These are phyloP conservation scores for Tanytarsus gracilentus DNA, from an alignment of 2,888 invertebrate genomes.

Conservation along the genomic window DNA sequence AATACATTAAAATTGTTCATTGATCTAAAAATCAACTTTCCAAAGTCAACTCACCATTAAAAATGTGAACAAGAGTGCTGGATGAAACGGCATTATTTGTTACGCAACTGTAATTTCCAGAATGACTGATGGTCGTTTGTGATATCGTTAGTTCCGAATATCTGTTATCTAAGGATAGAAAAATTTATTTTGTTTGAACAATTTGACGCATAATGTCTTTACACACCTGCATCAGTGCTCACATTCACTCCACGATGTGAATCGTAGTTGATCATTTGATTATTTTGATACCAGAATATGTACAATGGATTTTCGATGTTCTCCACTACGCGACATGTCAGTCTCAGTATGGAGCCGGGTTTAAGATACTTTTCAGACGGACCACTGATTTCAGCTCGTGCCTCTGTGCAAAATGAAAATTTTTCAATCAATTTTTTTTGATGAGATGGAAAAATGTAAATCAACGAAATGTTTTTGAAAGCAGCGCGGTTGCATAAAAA, in stretches of 20 bases:
- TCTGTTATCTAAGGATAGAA: constrained; percentile 13
- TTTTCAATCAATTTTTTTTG: background rate
- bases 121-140: constrained; percentile 50
- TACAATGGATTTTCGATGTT: constrained; percentile 68
- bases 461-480: background rate
- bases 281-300: constrained; percentile 71
- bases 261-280: constrained; percentile 77
- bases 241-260: constrained; percentile 67
- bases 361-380: constrained; percentile 70
- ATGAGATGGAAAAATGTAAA: background rate
- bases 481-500: background rate
- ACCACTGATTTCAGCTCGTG: constrained; percentile 69
- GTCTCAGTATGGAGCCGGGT: constrained; percentile 67
- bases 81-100: constrained; percentile 73
- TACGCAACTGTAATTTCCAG: constrained; percentile 72
- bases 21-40: background rate
- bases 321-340: constrained; percentile 66
- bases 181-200: constrained; percentile 13
- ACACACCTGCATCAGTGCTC: constrained; percentile 49
- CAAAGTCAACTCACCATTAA: constrained; percentile 55
- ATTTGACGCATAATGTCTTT: background rate
- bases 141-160: constrained; percentile 39
- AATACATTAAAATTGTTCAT: background rate
- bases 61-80: constrained; percentile 70
- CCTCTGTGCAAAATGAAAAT: constrained; percentile 51